Evolutionary conservation across 2,113 vertebrate species (phyloP).

Genomic region (Eonycteris spelaea): DNA sequence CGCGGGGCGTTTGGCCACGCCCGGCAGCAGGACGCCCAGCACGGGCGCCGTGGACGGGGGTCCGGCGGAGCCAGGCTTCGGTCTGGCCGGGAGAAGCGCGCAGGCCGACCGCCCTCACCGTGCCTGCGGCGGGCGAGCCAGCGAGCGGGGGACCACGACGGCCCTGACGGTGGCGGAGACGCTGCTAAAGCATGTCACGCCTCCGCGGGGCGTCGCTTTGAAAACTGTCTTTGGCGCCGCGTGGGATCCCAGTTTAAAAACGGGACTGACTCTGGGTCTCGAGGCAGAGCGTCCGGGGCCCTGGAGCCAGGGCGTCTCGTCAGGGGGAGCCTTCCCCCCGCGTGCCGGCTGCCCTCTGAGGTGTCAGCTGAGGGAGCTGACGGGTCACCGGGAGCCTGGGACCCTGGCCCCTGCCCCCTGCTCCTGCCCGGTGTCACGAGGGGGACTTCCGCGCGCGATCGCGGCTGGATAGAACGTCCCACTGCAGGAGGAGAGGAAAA

Average conservation of each 20-base stretch:
- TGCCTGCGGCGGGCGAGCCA: fast-evolving
- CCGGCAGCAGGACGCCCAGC: not conserved
- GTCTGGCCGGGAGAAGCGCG: not conserved
- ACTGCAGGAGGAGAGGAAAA: not conserved
- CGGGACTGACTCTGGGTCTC: too few species aligned
- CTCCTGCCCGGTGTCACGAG: not conserved
- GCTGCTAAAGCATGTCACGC: fast-evolving
- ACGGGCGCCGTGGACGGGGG: fast-evolving
- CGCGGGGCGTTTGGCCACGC: not conserved
- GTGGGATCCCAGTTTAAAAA: not conserved
- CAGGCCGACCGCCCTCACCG: fast-evolving
- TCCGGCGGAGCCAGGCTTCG: fast-evolving
- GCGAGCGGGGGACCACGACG: fast-evolving
- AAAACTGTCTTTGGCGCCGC: not conserved
- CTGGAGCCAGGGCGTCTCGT: too few species aligned
- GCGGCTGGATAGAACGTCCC: not conserved
- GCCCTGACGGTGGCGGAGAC: not conserved
- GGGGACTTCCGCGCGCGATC: not conserved
- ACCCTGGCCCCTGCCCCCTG: not conserved
- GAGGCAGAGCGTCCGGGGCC: not conserved
- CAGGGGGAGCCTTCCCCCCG: not conserved
- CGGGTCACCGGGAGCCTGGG: not conserved
- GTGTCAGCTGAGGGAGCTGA: not conserved
- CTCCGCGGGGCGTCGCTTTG: fast-evolving
- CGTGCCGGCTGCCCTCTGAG: fast-evolving